Evolutionary conservation across 2,797 vertebrate genomes (phyloP).

Genomic region (Masticophis lateralis): DNA sequence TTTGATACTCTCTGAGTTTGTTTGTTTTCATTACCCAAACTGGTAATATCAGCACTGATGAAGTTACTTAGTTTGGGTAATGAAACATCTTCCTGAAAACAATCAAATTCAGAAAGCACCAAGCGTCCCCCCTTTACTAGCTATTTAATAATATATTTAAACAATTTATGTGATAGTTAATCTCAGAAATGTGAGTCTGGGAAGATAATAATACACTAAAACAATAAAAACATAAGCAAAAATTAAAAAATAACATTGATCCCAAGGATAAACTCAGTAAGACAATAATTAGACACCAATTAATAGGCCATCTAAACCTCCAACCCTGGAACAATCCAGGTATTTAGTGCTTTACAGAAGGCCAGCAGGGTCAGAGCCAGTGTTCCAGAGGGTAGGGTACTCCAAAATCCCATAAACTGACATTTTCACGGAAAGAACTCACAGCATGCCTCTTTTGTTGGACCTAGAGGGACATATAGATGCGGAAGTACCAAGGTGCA

Average conservation of each 20-base stretch:
- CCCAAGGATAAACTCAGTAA: neutral
- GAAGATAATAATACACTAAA: neutral
- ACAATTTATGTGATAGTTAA: neutral
- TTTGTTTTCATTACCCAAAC: neutral
- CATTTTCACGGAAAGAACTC: neutral
- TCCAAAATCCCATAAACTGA: neutral
- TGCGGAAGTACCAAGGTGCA: neutral
- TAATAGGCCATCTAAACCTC: neutral
- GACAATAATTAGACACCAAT: neutral
- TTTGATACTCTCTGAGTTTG: neutral
- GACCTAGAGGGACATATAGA: neutral
- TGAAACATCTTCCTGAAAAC: neutral
- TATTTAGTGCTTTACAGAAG: neutral
- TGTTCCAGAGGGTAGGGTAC: neutral
- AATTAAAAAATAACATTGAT: neutral
- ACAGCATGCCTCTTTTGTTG: neutral
- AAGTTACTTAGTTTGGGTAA: neutral
- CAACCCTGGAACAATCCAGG: neutral
- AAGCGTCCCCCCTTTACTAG: neutral
- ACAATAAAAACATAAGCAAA: neutral
- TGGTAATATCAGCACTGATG: neutral
- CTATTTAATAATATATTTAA: neutral
- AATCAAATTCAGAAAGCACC: neutral
- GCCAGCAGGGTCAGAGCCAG: neutral
- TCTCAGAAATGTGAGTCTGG: neutral